Conservation (phyloP, 2,888 invertebrate species). For the Melanostoma scalare region DNA sequence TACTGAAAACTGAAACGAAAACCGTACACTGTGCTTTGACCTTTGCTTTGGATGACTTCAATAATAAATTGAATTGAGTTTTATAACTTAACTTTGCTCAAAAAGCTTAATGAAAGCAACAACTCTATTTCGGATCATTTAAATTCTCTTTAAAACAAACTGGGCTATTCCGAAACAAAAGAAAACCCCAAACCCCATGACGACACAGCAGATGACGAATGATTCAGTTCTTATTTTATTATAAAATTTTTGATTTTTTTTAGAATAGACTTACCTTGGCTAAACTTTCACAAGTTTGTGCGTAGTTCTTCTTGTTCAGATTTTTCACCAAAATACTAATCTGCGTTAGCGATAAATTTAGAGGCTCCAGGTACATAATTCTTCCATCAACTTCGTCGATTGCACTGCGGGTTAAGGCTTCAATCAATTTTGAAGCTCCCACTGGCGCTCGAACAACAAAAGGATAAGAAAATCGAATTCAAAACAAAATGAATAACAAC, state of each 20-base stretch:
- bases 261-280: slow-evolving; percentile 88
- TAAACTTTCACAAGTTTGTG: slow-evolving; percentile 94
- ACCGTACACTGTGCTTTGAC: no score
- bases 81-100: no score
- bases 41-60: no score
- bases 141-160: neutral
- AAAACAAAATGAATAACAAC: slow-evolving; percentile 54
- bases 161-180: slow-evolving; percentile 19
- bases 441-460: slow-evolving; percentile 74
- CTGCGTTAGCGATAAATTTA: slow-evolving; percentile 99
- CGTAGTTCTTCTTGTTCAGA: slow-evolving; percentile 97
- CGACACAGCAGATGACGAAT: slow-evolving; percentile 49
- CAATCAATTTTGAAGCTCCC: slow-evolving; percentile 93
- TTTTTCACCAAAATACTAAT: slow-evolving; percentile 98
- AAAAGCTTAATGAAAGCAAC: neutral
- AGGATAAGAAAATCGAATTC: slow-evolving; percentile 20
- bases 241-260: slow-evolving; percentile 46
- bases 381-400: slow-evolving; percentile 85
- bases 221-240: slow-evolving; percentile 27
- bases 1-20: no score
- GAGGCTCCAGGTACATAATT: slow-evolving; percentile 99
- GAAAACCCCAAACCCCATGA: slow-evolving; percentile 5
- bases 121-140: neutral
- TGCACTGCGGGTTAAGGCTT: slow-evolving; percentile 83
- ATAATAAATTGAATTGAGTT: no score